phyloP scores from a whole-genome alignment of 2,888 invertebrate genomes.

The Drosophila mercatorum region DNA sequence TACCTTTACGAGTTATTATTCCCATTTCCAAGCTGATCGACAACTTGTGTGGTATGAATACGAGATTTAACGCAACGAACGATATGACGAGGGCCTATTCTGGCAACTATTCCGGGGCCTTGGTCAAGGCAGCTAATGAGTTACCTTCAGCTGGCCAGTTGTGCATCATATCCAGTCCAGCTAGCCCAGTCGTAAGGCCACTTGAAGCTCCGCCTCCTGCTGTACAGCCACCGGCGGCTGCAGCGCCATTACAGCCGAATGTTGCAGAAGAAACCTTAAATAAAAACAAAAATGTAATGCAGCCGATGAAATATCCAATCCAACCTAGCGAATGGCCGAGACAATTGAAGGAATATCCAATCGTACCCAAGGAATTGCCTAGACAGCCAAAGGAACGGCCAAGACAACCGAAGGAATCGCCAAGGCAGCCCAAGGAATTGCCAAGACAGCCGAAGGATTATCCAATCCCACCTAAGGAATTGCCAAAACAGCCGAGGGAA shows the following conservation, averaged over 20 bases:
- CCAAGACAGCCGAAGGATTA: too few relatives aligned
- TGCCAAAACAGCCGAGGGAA: background rate
- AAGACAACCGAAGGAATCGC: too few relatives aligned
- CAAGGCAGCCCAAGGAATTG: background rate
- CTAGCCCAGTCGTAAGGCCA: background rate
- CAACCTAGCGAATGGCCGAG: background rate
- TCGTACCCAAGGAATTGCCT: too few relatives aligned
- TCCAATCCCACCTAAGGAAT: background rate
- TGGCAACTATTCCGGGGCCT: background rate
- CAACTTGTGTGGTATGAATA: background rate
- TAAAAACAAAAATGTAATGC: background rate
- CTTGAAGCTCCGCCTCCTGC: too few relatives aligned
- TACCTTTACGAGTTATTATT: slow-evolving; percentile 55
- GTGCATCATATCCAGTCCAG: slow-evolving; percentile 26
- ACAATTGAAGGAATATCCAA: too few relatives aligned
- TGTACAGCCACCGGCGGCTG: background rate
- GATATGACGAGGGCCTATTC: background rate
- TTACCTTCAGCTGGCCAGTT: background rate
- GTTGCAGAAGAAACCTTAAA: too few relatives aligned
- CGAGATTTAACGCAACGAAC: background rate
- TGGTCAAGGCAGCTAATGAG: background rate
- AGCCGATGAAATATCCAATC: background rate
- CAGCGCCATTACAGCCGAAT: too few relatives aligned
- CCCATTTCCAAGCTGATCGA: slow-evolving; percentile 36
- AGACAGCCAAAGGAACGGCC: too few relatives aligned